Conservation (phyloP, 2,113 vertebrate species). For the Paramisgurnus dabryanus region DNA sequence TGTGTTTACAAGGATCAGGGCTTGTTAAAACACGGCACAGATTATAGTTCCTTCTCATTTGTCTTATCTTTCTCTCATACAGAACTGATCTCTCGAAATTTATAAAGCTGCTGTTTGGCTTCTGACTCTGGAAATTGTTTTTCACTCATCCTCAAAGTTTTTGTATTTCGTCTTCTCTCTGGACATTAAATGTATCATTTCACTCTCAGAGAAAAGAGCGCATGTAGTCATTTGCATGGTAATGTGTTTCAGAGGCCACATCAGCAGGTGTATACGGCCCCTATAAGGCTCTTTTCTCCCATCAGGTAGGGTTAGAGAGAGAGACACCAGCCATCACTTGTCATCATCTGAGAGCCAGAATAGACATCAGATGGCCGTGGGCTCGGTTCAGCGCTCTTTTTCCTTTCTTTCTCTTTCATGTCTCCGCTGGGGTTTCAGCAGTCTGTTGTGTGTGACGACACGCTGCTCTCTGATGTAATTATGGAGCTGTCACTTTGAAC, state of each 20-base stretch:
- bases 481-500: conserved; percentile 30
- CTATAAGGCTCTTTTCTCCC: background rate
- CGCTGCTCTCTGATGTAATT: conserved; percentile 12
- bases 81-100: conserved; percentile 8
- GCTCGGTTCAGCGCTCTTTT: background rate
- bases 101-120: background rate
- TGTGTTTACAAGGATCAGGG: background rate
- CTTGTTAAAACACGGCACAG: background rate
- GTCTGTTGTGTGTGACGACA: conserved; percentile 28
- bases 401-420: conserved; percentile 25
- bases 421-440: background rate
- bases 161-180: conserved; percentile 15
- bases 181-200: conserved; percentile 15
- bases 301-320: conserved; percentile 9
- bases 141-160: conserved; percentile 16
- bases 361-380: conserved; percentile 26
- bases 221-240: conserved; percentile 46
- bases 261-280: background rate
- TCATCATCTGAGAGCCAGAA: conserved; percentile 21
- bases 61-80: conserved; percentile 16
- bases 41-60: background rate
- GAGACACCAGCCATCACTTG: conserved; percentile 21
- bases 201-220: conserved; percentile 22
- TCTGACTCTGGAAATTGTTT: conserved; percentile 20
- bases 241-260: conserved; percentile 36